Base-by-base conservation (phyloP, 2,113 vertebrate species). In the Noctilio leporinus region DNA sequence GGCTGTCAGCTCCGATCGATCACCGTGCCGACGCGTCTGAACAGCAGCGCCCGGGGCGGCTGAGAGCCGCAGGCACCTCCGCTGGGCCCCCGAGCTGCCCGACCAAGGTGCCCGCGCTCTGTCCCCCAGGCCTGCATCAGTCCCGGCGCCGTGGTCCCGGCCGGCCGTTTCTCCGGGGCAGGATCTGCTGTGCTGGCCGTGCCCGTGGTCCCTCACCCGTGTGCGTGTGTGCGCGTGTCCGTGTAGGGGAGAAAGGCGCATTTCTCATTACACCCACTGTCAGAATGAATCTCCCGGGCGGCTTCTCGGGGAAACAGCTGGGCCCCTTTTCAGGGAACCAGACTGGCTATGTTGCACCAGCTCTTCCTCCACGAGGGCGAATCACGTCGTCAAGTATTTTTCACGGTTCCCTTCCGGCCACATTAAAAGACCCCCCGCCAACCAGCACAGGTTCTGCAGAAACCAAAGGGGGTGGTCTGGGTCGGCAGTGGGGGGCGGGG, bases 1-100 rank as follows among this genome's bases (percentile, higher is more conserved):
- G 97, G 98, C 98, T 98, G 98, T 99, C 99, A 98, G 98, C 98
- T 99, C 95, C 98, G 98, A 99, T 99, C 99, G 99, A 99, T 99
- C 99, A 98, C 98, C 57, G 97, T 91, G 98, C 98, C 98, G 98
- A 96, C 59, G 94, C 96, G 97, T 98, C 91, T 97, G 97, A 97
- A 96, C 96, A 30, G 97, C 93, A 26, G 93, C 96, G 97, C 98
- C 98, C 76, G 64, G 97, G 97, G 98, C 47, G 88, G 97, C 97
- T 87, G 97, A 94, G 98, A 97, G n/a, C n/a, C n/a, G n/a, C n/a
- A n/a, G n/a, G n/a, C n/a, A n/a, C n/a, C n/a, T n/a, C n/a, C n/a
- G n/a, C n/a, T n/a, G n/a, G n/a, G n/a, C n/a, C n/a, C n/a, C n/a
- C n/a, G n/a, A n/a, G n/a, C n/a, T n/a, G n/a, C n/a, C n/a, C n/a